Conservation (phyloP, 2,113 vertebrate species). For the Bothrops jararaca region DNA sequence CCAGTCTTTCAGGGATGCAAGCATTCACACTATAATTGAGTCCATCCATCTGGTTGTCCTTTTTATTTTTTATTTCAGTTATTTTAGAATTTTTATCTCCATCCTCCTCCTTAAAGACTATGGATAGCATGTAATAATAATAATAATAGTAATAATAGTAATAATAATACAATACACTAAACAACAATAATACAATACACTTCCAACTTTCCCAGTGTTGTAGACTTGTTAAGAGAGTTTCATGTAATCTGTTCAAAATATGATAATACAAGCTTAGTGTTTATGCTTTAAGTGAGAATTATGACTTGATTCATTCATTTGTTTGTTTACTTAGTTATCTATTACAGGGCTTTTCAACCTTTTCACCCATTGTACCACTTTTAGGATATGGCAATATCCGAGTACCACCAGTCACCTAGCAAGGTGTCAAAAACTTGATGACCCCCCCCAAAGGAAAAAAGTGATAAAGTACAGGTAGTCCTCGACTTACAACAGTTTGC, state of each 20-base stretch:
- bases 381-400: no score
- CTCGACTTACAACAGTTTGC: no score
- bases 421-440: no score
- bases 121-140: no score
- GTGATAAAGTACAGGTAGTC: no score
- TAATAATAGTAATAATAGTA: no score
- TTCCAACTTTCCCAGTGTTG: neutral
- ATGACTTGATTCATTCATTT: neutral
- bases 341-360: neutral
- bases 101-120: no score
- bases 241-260: neutral
- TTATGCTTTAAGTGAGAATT: neutral
- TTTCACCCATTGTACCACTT: no score
- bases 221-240: neutral
- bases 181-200: neutral
- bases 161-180: neutral
- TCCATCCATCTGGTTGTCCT: neutral
- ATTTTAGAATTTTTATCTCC: neutral
- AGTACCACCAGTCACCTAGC: no score
- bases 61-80: neutral
- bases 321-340: neutral
- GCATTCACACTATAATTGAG: neutral
- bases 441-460: no score
- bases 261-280: neutral
- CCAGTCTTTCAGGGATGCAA: neutral